phyloP scores from a whole-genome alignment of 2,797 vertebrate genomes.

The Gallirallus australis region DNA sequence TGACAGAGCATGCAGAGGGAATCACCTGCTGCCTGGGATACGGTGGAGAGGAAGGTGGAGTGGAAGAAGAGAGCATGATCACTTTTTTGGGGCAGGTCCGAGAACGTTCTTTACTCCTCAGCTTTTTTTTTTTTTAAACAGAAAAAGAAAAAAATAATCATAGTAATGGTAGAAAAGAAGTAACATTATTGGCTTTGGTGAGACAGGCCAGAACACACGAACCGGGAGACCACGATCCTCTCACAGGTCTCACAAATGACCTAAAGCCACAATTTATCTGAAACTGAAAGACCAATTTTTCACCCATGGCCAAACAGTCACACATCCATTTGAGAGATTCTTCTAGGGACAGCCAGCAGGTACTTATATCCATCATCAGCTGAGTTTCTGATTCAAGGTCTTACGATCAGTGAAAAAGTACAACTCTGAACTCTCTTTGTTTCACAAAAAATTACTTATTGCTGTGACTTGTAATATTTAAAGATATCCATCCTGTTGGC shows the following conservation, averaged over 20 bases:
- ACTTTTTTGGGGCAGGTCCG: constrained; percentile 99
- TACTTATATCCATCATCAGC: background rate
- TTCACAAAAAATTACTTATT: background rate
- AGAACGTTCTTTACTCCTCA: constrained; percentile 80
- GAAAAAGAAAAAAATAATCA: constrained; percentile 63
- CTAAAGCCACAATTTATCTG: background rate
- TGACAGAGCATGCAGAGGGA: constrained; percentile 76
- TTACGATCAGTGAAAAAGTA: background rate
- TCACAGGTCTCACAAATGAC: background rate
- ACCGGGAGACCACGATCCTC: background rate
- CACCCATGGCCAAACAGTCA: rapidly evolving
- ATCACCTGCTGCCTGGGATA: constrained; percentile 81
- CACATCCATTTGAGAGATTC: background rate
- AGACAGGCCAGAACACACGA: background rate
- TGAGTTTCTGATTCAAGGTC: background rate
- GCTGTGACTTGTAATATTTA: background rate
- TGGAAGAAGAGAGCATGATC: constrained; percentile 88
- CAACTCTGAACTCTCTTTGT: background rate
- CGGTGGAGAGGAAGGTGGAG: constrained; percentile 72
- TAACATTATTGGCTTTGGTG: background rate
- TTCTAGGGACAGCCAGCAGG: background rate
- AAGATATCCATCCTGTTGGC: background rate
- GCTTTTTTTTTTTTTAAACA: constrained; percentile 78
- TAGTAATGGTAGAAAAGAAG: constrained; percentile 15
- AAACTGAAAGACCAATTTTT: background rate